Base-by-base conservation (phyloP, 2,113 vertebrate species). In the Elachura formosa region DNA sequence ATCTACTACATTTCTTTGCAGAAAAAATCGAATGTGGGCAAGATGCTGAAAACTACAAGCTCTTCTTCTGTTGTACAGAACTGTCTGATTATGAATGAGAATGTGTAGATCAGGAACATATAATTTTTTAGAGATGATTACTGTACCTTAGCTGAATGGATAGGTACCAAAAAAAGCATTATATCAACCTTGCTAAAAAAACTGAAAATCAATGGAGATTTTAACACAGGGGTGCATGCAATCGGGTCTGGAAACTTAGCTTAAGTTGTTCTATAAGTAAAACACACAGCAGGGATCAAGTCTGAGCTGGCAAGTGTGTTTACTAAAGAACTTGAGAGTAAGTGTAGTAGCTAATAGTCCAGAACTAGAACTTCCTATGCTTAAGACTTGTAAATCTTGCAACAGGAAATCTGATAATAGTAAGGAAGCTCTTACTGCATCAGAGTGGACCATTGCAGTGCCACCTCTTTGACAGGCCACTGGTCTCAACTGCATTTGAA, bases 91-190 rank as follows among this genome's bases (percentile, higher is more conserved):
- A 67, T 36, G 40, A 89, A 59, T 40, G 28, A 88, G 17, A 86
- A 77, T 0, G 0, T 17, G 29, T 56, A 59, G n/a, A 74, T 14
- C 0, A 4, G 23, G 28, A 78, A 86, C 41, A 71, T 8, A 12
- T 3, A 21, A 7, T 6, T 78, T 62, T 85, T 93, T 67, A 69
- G n/a, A 71, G 26, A 26, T n/a, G 33, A 29, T 40, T 23, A 36
- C 20, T 67, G 18, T 34, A 55, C 13, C 9, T 29, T 78, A n/a
- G 25, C 6, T 84, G 56, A 77, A 79, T 25, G 48, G 17, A 13
- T 38, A 36, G 41, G 17, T 33, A 80, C n/a, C n/a, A 55, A 36
- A 10, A 82, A 75, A 85, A 89, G 28, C 14, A 20, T 43, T 45
- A 31, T 12, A 49, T 18, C 89, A 77, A 75, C 26, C 16, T 48